Evolutionary conservation across 2,888 invertebrate genomes (phyloP), one percentile per base, ranked within the genome.

Genomic region (Polia nebulosa): DNA sequence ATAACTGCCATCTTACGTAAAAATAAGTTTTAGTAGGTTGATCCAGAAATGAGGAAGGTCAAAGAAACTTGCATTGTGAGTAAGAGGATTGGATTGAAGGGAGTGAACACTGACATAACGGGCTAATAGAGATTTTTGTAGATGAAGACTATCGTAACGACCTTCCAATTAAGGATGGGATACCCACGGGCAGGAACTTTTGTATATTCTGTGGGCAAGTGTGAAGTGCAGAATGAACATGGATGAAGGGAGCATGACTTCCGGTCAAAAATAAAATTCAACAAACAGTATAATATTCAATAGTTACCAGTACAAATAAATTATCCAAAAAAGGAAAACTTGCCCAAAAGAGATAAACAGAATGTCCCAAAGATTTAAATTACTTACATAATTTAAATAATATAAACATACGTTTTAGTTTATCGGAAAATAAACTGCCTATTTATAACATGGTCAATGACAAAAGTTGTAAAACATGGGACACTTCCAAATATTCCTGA

Each of bases 361-460:
- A 53, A 76, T 58, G 22, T 27, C 49, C n/a, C 44, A 51, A 17
- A 44, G 9, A 58, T 45, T 47, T 36, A 52, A 55, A 49, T 57
- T 7, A 41, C n/a, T n/a, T n/a, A 49, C 22, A 55, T 60, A 36
- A 76, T 76, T 66, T 66, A 51, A 81, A 82, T 80, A 71, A 77
- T 67, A 77, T 25, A 52, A 60, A 67, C 34, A 69, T 72, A 59
- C 36, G 27, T 52, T 64, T 32, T 17, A 44, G 44, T 56, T 59
- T 65, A 72, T 71, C 9, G 41, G 7, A 8, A 52, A 65, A 72
- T 72, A 74, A 80, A 70, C 49, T 58, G 57, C 27, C 41, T 58
- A 45, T 70, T 72, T 68, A 67, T 52, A 57, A 72, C 39, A 36
- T 52, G 45, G 55, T 71, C 58, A 69, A 72, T 59, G 73, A 55